A percentile compares a stretch with the other conserved stretches of the same genome.
These are phyloP conservation scores for Corticium candelabrum DNA, from an alignment of 37 sponge, comb jelly and placozoan species.

Conservation along the genomic window DNA sequence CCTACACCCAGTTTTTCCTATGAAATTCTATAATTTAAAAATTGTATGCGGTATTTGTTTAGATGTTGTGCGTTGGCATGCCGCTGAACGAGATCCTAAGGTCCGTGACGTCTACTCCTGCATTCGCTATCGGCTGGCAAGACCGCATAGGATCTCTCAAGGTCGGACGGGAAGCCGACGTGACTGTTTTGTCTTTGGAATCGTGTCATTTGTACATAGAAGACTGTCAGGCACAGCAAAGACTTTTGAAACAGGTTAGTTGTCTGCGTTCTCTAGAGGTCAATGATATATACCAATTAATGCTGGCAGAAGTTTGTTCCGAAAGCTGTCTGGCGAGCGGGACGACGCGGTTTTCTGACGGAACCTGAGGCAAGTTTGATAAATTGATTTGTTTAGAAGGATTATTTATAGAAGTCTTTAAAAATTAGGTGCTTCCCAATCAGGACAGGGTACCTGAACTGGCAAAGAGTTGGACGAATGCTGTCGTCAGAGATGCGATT, in stretches of 20 bases:
- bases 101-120: slow-evolving; percentile 32
- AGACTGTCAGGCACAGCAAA: slow-evolving; percentile 19
- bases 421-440: neutral
- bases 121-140: neutral
- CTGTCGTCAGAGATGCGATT: neutral
- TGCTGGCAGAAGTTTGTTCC: slow-evolving; percentile 12
- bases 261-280: too few species aligned
- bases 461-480: neutral
- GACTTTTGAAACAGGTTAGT: slow-evolving; percentile 5
- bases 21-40: neutral
- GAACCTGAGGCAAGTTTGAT: neutral
- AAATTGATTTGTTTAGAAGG: too few species aligned
- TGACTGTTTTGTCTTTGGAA: slow-evolving; percentile 21
- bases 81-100: slow-evolving; percentile 25
- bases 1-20: too few species aligned
- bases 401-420: too few species aligned
- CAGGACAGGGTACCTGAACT: neutral
- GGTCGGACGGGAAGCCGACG: slow-evolving; percentile 21
- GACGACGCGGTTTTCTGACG: neutral
- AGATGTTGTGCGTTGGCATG: slow-evolving; percentile 37
- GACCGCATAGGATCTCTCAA: slow-evolving; percentile 13
- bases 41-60: neutral
- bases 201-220: slow-evolving; percentile 23
- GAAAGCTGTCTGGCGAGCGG: slow-evolving; percentile 25
- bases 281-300: too few species aligned